A percentile compares a stretch with the other conserved stretches of the same genome.
Conservation (phyloP, 2,888 invertebrate species). For the Acrobasis consociella region DNA sequence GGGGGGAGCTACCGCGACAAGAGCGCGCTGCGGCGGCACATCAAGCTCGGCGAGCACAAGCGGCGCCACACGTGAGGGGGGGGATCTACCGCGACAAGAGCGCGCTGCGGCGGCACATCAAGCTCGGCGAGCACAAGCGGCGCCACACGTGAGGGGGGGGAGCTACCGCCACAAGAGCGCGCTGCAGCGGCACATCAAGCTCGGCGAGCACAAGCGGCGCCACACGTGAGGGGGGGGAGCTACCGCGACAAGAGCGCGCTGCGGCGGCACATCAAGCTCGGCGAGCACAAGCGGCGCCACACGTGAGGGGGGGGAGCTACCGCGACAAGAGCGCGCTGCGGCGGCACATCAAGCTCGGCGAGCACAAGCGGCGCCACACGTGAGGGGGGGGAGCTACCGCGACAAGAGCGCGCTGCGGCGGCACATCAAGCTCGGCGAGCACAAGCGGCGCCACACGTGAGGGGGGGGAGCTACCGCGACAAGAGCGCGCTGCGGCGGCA, state of each 20-base stretch:
- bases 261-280: constrained; percentile 78
- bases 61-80: neutral
- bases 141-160: too few relatives aligned
- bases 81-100: constrained; percentile 83
- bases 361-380: too few relatives aligned
- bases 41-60: constrained; percentile 36
- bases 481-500: constrained; percentile 88
- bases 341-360: constrained; percentile 76
- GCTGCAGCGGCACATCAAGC: constrained; percentile 82
- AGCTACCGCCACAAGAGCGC: constrained; percentile 89
- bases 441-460: too few relatives aligned
- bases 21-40: constrained; percentile 87
- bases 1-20: constrained; percentile 77
- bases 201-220: too few relatives aligned
- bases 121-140: too few relatives aligned
- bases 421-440: constrained; percentile 70
- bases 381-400: too few relatives aligned
- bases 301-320: too few relatives aligned
- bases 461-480: too few relatives aligned
- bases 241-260: constrained; percentile 88
- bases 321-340: constrained; percentile 88
- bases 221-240: too few relatives aligned
- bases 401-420: constrained; percentile 88
- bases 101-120: constrained; percentile 85
- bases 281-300: too few relatives aligned